A percentile compares a stretch with the other conserved stretches of the same genome.
Conservation (phyloP, 2,888 invertebrate species). For the Lithodes maja region DNA sequence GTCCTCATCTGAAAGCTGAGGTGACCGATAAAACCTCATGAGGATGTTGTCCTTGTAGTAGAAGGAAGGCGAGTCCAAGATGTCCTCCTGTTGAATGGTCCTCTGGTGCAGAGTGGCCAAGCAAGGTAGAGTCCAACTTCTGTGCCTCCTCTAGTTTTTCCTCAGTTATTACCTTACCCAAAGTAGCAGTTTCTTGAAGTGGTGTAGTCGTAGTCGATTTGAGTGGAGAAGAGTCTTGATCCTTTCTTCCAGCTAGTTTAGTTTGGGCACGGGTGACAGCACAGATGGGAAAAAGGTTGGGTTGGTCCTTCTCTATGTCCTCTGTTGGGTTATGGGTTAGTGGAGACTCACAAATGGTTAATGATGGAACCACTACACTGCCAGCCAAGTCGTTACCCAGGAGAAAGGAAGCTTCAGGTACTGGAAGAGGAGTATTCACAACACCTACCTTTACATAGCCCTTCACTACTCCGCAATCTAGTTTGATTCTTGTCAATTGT, state of each 20-base stretch:
- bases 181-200: too few species aligned
- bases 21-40: too few species aligned
- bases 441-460: conserved; percentile 15
- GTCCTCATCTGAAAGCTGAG: too few species aligned
- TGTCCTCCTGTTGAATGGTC: not conserved
- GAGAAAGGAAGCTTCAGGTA: conserved; percentile 6
- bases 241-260: too few species aligned
- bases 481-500: not conserved
- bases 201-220: too few species aligned
- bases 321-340: not conserved
- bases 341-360: not conserved
- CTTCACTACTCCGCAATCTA: conserved; percentile 10
- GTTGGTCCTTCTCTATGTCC: not conserved
- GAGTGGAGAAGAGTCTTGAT: too few species aligned
- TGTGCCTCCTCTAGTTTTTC: too few species aligned
- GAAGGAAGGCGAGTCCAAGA: too few species aligned
- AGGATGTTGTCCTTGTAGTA: too few species aligned
- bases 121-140: too few species aligned
- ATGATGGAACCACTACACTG: not conserved
- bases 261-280: conserved; percentile 12
- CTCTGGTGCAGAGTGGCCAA: too few species aligned
- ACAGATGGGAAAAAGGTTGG: not conserved
- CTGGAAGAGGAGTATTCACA: not conserved
- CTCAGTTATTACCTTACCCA: too few species aligned
- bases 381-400: conserved; percentile 22